Conservation (phyloP, 2,888 invertebrate genomes). For the Zaprionus obscuricornis region DNA sequence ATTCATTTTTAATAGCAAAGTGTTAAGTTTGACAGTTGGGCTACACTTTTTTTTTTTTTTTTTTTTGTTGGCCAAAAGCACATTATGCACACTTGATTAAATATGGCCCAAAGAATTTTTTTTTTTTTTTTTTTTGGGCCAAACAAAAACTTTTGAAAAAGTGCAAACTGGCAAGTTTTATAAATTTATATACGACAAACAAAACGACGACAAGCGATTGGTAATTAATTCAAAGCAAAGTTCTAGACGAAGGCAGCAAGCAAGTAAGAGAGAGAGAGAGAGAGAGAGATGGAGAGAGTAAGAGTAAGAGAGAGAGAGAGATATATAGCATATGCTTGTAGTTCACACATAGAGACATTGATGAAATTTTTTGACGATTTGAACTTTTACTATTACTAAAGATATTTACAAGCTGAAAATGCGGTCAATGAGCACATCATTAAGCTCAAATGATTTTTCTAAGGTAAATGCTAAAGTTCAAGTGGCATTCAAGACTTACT, state of each 20-base stretch:
- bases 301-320: too few relatives aligned
- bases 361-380: not conserved
- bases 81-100: conserved; percentile 68
- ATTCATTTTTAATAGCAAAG: conserved; percentile 62
- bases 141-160: conserved; percentile 21
- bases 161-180: conserved; percentile 14
- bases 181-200: not conserved
- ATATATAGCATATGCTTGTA: conserved; percentile 28
- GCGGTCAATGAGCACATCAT: conserved; percentile 53
- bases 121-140: too few relatives aligned
- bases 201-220: conserved; percentile 34
- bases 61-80: conserved; percentile 11
- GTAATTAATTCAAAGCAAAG: conserved; percentile 44
- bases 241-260: not conserved
- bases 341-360: conserved; percentile 11
- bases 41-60: conserved; percentile 9
- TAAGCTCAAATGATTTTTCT: conserved; percentile 20
- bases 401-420: conserved; percentile 9
- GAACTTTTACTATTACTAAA: not conserved
- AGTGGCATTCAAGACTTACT: conserved; percentile 34
- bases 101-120: conserved; percentile 30
- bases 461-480: conserved; percentile 35
- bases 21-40: conserved; percentile 69
- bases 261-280: not conserved
- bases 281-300: too few relatives aligned